These are phyloP conservation scores for Hemibates koningsi DNA, from an alignment of 2,113 vertebrate genomes.

Conservation along the genomic window DNA sequence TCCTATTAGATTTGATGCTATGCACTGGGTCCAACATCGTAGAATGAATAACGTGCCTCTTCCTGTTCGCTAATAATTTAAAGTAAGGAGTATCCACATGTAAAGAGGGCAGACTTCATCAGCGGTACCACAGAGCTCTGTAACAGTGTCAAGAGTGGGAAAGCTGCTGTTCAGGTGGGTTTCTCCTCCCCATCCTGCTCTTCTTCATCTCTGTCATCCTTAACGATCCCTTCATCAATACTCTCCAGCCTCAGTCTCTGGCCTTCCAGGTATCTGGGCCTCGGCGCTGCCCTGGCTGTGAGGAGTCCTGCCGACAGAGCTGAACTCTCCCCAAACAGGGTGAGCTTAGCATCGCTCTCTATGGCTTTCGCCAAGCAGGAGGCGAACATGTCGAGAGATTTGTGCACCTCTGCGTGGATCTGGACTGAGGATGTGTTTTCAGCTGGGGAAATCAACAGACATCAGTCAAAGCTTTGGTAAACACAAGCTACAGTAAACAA, in stretches of 20 bases:
- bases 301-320: constrained; percentile 69
- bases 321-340: constrained; percentile 82
- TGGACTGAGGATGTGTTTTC: constrained; percentile 71
- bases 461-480: not conserved
- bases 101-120: not conserved
- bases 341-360: constrained; percentile 89
- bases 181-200: constrained; percentile 41
- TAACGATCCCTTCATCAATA: constrained; percentile 88
- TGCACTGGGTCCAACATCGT: constrained; percentile 2
- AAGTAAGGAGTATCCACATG: constrained; percentile 7
- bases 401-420: constrained; percentile 84
- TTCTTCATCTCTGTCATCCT: constrained; percentile 61
- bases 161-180: not conserved
- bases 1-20: constrained; percentile 30
- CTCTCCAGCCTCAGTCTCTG: constrained; percentile 89
- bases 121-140: not conserved
- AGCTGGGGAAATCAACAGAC: constrained; percentile 18
- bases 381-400: constrained; percentile 87
- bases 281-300: constrained; percentile 41
- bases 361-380: constrained; percentile 88
- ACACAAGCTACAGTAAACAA: not conserved
- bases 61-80: constrained; percentile 8
- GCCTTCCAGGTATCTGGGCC: constrained; percentile 73
- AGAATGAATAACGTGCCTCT: constrained; percentile 22
- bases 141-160: not conserved